Evolutionary conservation across 2,888 invertebrate genomes (phyloP), one percentile per base, ranked within the genome.

Genomic region (Orchesella flavescens): DNA sequence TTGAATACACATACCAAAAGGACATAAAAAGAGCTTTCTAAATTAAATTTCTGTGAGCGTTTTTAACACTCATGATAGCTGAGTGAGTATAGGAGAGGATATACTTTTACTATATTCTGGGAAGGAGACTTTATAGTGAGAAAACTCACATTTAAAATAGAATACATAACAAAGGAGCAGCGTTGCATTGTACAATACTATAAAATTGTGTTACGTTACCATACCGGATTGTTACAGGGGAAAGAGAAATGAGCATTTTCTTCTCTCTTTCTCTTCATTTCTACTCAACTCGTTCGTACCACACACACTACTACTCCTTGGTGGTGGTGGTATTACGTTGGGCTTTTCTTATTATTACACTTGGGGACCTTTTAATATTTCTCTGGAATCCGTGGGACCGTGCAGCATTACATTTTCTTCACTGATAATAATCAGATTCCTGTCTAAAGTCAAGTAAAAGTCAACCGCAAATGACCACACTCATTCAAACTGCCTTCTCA

Each of bases 31-130:
- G 69, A 13, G 19, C 57, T 65, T 71, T 63, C 78, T 72, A 78
- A 78, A 78, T 78, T 78, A 78, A 78, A 78, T 78, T 78, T 78
- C 78, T 65, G n/a, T 13, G 71, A 78, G 78, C 71, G 78, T 78
- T 69, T 76, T 78, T 78, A 72, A 71, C 71, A 71, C 78, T 19
- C 71, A 46, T 78, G 69, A 46, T 53, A 53, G 46, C 49, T 69
- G 53, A 34, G 21, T 34, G 43, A 3, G 13, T 43, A 7, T 34
- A 4, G 34, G 34, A 2, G 7, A 34, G 34, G 7, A 34, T n/a
- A n/a, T n/a, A n/a, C n/a, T n/a, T n/a, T n/a, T n/a, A 17, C 17
- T 17, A 13, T 21, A 21, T 15, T 17, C 2, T 19, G 61, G 19
- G 61, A 61, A 21, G 17, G 61, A 4, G 61, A 19, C 15, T 46